phyloP scores from a whole-genome alignment of 92 coral and sea anemone species.

The Zoanthus sociatus region DNA sequence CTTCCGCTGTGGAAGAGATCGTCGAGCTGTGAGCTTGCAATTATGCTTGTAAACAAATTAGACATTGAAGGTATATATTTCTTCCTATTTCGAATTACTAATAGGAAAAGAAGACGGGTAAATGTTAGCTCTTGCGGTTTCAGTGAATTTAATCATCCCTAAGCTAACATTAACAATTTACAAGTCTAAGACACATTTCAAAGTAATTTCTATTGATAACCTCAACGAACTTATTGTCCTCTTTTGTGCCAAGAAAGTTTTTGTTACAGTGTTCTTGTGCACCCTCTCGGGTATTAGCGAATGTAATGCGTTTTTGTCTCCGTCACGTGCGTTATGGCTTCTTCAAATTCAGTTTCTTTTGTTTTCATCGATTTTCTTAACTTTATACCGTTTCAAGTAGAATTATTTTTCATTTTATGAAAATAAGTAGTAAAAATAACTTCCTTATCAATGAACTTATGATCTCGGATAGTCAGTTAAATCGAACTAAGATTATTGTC shows the following conservation, averaged over 20 bases:
- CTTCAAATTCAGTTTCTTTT: neutral
- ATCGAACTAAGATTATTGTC: slow-evolving; percentile 55
- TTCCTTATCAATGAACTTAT: slow-evolving; percentile 37
- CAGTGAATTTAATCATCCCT: slow-evolving; percentile 42
- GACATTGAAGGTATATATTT: slow-evolving; percentile 57
- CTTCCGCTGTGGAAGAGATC: slow-evolving; percentile 68
- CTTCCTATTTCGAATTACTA: slow-evolving; percentile 34
- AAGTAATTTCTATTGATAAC: slow-evolving; percentile 74
- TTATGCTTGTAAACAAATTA: slow-evolving; percentile 88
- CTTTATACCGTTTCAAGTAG: slow-evolving; percentile 26
- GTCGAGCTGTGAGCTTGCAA: slow-evolving; percentile 66
- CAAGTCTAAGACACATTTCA: slow-evolving; percentile 55
- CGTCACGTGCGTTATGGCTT: neutral
- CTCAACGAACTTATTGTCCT: slow-evolving; percentile 56
- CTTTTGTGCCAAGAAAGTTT: slow-evolving; percentile 60
- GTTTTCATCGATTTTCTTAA: neutral
- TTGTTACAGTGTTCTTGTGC: neutral
- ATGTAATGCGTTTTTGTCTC: slow-evolving; percentile 36
- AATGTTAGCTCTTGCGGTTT: slow-evolving; percentile 39
- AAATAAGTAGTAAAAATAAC: slow-evolving; percentile 5
- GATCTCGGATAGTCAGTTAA: slow-evolving; percentile 60
- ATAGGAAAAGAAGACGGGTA: neutral
- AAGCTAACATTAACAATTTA: slow-evolving; percentile 47
- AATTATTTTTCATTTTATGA: slow-evolving; percentile 38
- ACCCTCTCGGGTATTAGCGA: slow-evolving; percentile 69